These are phyloP conservation scores for Arion vulgaris DNA, from an alignment of 1,140 invertebrate genomes.

Conservation along the genomic window DNA sequence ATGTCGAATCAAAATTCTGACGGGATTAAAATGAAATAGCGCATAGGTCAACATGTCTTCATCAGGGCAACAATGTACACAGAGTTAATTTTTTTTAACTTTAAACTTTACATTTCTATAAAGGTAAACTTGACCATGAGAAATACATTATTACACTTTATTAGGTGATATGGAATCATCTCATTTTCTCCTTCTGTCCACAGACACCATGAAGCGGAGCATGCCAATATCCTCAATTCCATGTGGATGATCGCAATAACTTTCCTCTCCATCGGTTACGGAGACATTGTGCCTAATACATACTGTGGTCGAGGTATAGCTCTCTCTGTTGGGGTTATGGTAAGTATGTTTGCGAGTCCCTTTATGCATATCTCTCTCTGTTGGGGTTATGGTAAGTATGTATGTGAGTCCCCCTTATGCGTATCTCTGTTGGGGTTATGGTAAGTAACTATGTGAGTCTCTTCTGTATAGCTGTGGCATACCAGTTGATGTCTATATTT, in stretches of 20 bases:
- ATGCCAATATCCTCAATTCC: constrained; percentile 96
- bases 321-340: constrained; percentile 98
- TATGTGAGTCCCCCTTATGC: neutral
- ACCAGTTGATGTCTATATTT: too few species aligned
- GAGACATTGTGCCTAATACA: constrained; percentile 99
- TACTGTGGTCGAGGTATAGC: constrained; percentile 98
- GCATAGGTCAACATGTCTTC: too few species aligned
- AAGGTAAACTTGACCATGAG: too few species aligned
- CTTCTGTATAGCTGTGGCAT: too few species aligned
- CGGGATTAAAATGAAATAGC: too few species aligned
- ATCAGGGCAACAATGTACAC: too few species aligned
- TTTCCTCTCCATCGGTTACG: constrained; percentile 98
- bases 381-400: constrained; percentile 96
- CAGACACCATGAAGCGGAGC: constrained; percentile 74
- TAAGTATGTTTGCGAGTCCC: constrained; percentile 77
- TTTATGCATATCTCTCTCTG: constrained; percentile 73
- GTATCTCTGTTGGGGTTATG: constrained; percentile 91
- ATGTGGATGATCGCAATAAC: constrained; percentile 99
- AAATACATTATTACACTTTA: too few species aligned
- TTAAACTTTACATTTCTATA: too few species aligned
- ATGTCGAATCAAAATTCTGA: too few species aligned
- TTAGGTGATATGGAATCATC: too few species aligned
- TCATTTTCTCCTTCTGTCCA: constrained; percentile 42
- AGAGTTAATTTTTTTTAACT: too few species aligned
- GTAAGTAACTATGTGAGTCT: too few species aligned